These are phyloP conservation scores for Adoxophyes honmai DNA, from an alignment of 1,140 invertebrate species.

Conservation along the genomic window DNA sequence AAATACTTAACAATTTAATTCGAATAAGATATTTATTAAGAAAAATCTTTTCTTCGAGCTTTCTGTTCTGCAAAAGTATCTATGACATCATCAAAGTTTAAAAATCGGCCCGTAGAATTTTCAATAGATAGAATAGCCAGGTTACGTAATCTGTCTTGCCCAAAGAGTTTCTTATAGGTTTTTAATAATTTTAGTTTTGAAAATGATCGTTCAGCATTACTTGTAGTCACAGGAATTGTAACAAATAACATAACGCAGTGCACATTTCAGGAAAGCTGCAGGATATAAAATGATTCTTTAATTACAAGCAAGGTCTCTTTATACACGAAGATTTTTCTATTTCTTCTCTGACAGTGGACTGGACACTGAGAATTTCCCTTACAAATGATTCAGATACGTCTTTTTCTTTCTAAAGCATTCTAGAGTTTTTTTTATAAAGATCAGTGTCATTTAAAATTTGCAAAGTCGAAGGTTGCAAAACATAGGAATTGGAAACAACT, in stretches of 20 bases:
- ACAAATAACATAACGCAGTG: constrained; percentile 45
- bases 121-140: constrained; percentile 28
- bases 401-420: constrained; percentile 30
- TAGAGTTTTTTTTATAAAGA: constrained; percentile 30
- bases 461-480: constrained; percentile 36
- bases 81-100: constrained; percentile 33
- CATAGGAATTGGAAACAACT: constrained; percentile 31
- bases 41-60: constrained; percentile 25
- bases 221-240: constrained; percentile 42
- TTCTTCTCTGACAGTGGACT: constrained; percentile 26
- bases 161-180: constrained; percentile 37
- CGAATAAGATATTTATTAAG: no score
- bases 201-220: constrained; percentile 33
- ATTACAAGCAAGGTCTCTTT: constrained; percentile 29
- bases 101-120: constrained; percentile 34
- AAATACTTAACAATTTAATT: no score
- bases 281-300: constrained; percentile 41
- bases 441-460: constrained; percentile 32
- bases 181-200: constrained; percentile 42
- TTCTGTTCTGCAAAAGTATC: constrained; percentile 27
- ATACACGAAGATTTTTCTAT: constrained; percentile 29
- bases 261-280: constrained; percentile 43
- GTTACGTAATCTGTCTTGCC: constrained; percentile 21
- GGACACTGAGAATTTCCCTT: constrained; percentile 28
- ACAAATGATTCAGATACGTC: constrained; percentile 28